Evolutionary conservation across 2,888 invertebrate species (phyloP), one percentile per base, ranked within the genome.

Genomic region (Habroteleia sp.): DNA sequence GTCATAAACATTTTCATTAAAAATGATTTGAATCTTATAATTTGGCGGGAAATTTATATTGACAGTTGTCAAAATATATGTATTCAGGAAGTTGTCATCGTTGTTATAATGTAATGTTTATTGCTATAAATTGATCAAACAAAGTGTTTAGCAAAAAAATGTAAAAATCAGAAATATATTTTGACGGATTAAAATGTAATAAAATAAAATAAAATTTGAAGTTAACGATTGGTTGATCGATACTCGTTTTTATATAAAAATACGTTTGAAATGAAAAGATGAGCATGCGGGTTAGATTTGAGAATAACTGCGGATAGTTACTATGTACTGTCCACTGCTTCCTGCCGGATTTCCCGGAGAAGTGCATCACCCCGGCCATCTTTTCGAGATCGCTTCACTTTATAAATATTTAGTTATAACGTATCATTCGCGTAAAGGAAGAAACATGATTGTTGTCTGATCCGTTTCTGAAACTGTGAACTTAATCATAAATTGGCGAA

Each of bases 251-350:
- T 54, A 2, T 20, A 46, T 27, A 58, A 48, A 50, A 41, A 17
- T 46, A 50, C 3, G 27, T 60, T 50, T 60, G 33, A 50, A 50
- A 41, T 25, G n/a, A n/a, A 6, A 27, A 29, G 3, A 39, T 11
- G 39, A 54, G 27, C 17, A 8, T 20, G 35, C 31, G 35, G 1
- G 8, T 54, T 52, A 14, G 7, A n/a, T 25, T 0, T 10, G 6
- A 29, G 8, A 23, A 39, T 16, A 39, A 31, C 10, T 11, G 1
- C 25, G 6, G 6, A 7, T 62, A 65, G 78, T 89, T 92, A 94
- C 94, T 93, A 89, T 93, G 93, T 81, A 94, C 89, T 84, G 92
- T 93, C 94, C 94, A 94, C 84, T 93, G 93, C 89, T 94, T 94
- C 84, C 94, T 90, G 79, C 93, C 93, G 87, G 93, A 91, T 85